A percentile compares a stretch with the other conserved stretches of the same genome.
phyloP scores from a whole-genome alignment of 2,113 vertebrate genomes.

The Apus apus region DNA sequence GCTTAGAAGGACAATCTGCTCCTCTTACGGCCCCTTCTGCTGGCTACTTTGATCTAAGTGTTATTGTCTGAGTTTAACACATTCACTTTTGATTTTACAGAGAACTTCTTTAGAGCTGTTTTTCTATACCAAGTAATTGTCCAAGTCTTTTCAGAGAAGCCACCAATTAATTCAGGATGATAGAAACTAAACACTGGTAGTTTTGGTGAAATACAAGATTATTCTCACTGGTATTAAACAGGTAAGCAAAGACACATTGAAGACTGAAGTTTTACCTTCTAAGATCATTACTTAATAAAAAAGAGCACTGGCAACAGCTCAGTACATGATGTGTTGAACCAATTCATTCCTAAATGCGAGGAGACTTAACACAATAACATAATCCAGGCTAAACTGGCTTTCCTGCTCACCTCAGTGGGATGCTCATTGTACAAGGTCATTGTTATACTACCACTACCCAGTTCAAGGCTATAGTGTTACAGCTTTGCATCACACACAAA shows the following conservation, averaged over 20 bases:
- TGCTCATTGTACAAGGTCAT: neutral
- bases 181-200: constrained; percentile 47
- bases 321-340: neutral
- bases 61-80: constrained; percentile 56
- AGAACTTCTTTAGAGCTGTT: neutral
- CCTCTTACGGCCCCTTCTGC: constrained; percentile 29
- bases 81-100: constrained; percentile 55
- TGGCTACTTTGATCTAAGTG: constrained; percentile 68
- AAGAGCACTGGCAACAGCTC: neutral
- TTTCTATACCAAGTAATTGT: constrained; percentile 28
- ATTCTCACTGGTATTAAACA: constrained; percentile 2
- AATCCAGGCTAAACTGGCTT: neutral
- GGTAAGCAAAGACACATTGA: constrained; percentile 27
- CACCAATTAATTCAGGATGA: constrained; percentile 64
- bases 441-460: neutral
- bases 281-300: neutral
- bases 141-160: constrained; percentile 48
- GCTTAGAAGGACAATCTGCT: constrained; percentile 45
- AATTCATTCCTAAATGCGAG: constrained; percentile 5
- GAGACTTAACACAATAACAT: neutral
- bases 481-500: neutral
- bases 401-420: neutral
- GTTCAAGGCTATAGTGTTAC: neutral
- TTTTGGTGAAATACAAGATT: constrained; percentile 59
- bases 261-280: constrained; percentile 2